Evolutionary conservation across 2,113 vertebrate species (phyloP).

Genomic region (Phalacrocorax carbo): DNA sequence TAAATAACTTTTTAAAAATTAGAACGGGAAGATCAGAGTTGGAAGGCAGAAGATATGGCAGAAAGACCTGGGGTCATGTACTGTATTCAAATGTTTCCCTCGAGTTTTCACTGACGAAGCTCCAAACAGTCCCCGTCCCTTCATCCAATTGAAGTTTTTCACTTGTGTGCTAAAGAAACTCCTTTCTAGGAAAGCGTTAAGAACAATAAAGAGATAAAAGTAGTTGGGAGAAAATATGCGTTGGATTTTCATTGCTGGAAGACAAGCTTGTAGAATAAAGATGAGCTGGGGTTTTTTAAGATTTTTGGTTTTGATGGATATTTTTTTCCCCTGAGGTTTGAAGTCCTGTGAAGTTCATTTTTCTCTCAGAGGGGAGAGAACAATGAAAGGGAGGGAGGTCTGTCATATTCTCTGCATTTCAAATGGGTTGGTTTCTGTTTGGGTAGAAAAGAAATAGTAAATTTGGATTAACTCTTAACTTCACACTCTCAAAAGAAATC

Average conservation of each 20-base stretch:
- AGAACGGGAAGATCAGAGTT: not conserved
- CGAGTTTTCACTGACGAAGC: not conserved
- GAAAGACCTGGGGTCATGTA: not conserved
- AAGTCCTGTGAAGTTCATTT: slow-evolving; percentile 7
- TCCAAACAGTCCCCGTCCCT: not conserved
- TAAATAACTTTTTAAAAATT: not conserved
- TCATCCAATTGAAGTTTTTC: not conserved
- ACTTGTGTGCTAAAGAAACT: not conserved
- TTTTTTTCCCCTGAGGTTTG: not conserved
- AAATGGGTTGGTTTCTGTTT: not conserved
- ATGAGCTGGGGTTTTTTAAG: not conserved
- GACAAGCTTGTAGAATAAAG: not conserved
- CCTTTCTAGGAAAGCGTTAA: not conserved
- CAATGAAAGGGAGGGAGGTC: not conserved
- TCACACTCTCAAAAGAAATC: not conserved
- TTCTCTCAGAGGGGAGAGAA: not conserved
- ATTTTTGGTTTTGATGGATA: not conserved
- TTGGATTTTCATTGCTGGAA: not conserved
- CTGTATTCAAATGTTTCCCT: not conserved
- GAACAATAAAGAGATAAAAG: not conserved
- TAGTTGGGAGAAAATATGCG: not conserved
- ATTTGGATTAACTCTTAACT: slow-evolving; percentile 1
- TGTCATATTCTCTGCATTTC: not conserved
- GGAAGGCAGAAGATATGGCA: not conserved
- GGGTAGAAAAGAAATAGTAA: not conserved